Conservation (phyloP, 2,797 vertebrate genomes). For the Ambastaia sidthimunki region DNA sequence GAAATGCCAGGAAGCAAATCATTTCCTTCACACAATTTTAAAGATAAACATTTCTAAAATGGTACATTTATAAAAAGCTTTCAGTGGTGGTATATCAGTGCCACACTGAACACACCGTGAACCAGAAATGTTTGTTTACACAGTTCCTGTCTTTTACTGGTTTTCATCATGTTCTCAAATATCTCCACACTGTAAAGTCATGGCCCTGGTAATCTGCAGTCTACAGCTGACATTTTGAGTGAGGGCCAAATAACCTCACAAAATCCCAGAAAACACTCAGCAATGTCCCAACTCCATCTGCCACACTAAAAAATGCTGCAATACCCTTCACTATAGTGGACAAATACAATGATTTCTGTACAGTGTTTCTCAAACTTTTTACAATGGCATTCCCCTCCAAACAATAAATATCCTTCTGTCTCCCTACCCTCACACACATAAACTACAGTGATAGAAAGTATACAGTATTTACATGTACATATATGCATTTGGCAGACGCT, state of each 20-base stretch:
- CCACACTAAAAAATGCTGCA: constrained; percentile 27
- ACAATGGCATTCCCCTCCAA: not conserved
- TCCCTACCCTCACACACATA: too few relatives aligned
- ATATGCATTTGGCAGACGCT: too few relatives aligned
- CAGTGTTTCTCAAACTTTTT: not conserved
- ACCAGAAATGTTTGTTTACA: constrained; percentile 44
- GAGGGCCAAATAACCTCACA: constrained; percentile 27
- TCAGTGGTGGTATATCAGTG: constrained; percentile 28
- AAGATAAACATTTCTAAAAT: not conserved
- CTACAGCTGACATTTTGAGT: constrained; percentile 38
- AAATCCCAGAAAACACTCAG: constrained; percentile 21
- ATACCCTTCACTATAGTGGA: constrained; percentile 7
- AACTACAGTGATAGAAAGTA: too few relatives aligned
- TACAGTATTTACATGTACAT: too few relatives aligned
- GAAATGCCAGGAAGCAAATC: constrained; percentile 56
- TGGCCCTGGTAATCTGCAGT: constrained; percentile 12
- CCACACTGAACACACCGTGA: constrained; percentile 33
- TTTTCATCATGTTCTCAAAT: constrained; percentile 41
- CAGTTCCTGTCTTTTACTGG: constrained; percentile 19
- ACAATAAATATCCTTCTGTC: too few relatives aligned
- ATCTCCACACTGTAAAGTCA: constrained; percentile 33
- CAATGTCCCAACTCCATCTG: constrained; percentile 21
- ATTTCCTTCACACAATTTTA: constrained; percentile 38
- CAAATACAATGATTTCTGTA: constrained; percentile 10
- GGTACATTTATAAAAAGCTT: constrained; percentile 26